Evolutionary conservation across 2,113 vertebrate genomes (phyloP).

Genomic region (Catharus bicknelli): DNA sequence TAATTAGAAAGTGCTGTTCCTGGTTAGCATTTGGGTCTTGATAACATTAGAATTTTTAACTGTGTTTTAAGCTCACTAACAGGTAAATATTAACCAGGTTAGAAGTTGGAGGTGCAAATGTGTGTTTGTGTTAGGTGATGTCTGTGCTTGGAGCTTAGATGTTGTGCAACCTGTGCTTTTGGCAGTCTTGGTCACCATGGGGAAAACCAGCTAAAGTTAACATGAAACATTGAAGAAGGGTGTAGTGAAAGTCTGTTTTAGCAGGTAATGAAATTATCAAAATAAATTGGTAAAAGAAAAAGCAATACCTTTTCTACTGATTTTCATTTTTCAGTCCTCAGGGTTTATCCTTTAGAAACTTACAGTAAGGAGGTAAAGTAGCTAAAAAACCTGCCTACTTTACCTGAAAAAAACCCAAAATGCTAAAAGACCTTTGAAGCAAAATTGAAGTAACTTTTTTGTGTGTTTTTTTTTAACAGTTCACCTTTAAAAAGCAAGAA

Average conservation of each 20-base stretch:
- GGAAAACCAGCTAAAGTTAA: background rate
- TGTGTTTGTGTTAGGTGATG: background rate
- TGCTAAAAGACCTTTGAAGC: background rate
- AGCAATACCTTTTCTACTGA: background rate
- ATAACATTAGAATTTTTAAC: background rate
- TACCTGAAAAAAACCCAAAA: background rate
- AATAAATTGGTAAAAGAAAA: background rate
- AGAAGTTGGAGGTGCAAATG: background rate
- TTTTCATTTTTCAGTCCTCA: background rate
- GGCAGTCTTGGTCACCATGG: background rate
- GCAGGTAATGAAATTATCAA: background rate
- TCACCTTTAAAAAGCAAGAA: constrained; percentile 80
- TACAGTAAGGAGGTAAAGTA: background rate
- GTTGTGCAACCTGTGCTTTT: background rate
- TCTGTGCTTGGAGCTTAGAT: background rate
- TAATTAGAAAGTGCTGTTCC: background rate
- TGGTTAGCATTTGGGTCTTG: background rate
- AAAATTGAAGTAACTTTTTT: background rate
- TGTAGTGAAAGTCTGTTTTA: background rate
- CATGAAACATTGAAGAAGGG: background rate
- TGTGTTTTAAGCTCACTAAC: background rate
- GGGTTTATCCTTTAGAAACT: background rate
- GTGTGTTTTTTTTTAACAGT: constrained; percentile 68
- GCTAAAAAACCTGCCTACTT: background rate
- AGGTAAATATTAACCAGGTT: background rate